Evolutionary conservation across 1,140 invertebrate genomes (phyloP), one percentile per base, ranked within the genome.

Genomic region (Melitaea cinxia): DNA sequence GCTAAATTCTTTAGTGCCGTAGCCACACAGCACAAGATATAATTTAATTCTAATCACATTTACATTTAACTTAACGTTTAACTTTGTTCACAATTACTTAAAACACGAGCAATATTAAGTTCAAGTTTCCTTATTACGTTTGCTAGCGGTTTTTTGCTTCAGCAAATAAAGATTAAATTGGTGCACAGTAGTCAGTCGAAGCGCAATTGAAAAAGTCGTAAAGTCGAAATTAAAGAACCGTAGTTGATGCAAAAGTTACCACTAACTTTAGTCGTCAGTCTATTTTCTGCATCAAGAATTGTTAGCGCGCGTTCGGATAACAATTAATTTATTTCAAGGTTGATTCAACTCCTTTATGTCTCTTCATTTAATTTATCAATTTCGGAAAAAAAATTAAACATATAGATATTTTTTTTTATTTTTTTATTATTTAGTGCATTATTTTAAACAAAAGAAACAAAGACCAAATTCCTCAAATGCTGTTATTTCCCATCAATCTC

Each of bases 111-210:
- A 42, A 42, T 17, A 42, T 19, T 17, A 6, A 3, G 1, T 19
- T 33, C 26, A 54, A 54, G 17, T 19, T 54, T 15, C 28, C 19
- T 54, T 54, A 54, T 54, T 35, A 54, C 15, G 17, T 54, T 54
- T 14, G 28, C 30, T 17, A 6, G 52, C 30, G 52, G 28, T 54
- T 54, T 59, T 24, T 59, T 21, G 42, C 56, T 9, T 28, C 56
- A 19, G 15, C 35, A 35, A 54, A 54, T 54, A 54, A 54, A 35
- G 17, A 33, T 21, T 2, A 15, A 54, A 54, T 54, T 54, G 52
- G 17, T 35, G 14, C 15, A 15, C 37, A 42, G 37, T 9, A 39
- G 37, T 19, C 37, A 39, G 37, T 19, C 37, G 37, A 42, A 42
- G 37, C 15, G 37, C 37, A 42, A 17, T 42, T 42, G 37, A 42